Evolutionary conservation across 2,113 vertebrate species (phyloP), one percentile per base, ranked within the genome.

Genomic region (Stictonetta naevosa): DNA sequence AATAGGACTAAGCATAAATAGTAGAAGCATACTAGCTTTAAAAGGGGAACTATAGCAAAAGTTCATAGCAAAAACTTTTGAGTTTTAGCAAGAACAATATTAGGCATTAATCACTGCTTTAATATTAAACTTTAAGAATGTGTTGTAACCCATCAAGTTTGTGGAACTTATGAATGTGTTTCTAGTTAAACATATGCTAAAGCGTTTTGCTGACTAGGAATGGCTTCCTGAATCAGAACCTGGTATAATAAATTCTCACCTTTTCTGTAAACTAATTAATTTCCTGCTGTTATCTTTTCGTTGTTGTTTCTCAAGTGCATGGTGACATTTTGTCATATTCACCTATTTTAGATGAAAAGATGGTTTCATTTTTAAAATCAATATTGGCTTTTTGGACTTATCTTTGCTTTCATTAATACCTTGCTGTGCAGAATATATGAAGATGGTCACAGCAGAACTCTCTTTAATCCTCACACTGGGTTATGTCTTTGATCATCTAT

Each of bases 321-420:
- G 44, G 71, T 97, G 95, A 94, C 86, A 93, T 97, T 96, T 97
- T 96, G 90, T 95, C 86, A 92, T 96, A 73, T 68, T 89, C 96
- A 95, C 96, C 85, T 97, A 69, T 91, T 96, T 88, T 91, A 82
- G 67, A 97, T 97, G 75, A 95, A 96, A 97, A 88, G 95, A 86
- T 86, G 84, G 73, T 95, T 96, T 88, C 85, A 97, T 97, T 98
- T 97, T 94, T 91, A 88, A 97, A 97, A 96, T 97, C 94, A 97
- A 71, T 97, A 94, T 95, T 97, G 93, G 56, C 42, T 96, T 90
- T 55, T n/a, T 97, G 77, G 95, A 95, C 40, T 95, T 97, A 88
- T 78, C 92, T 92, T 95, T 76, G 81, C 86, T 95, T 96, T 96
- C 95, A 96, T 95, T 97, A 90, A 96, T 96, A 86, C 91, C 83